Base-by-base conservation (phyloP, 2,113 vertebrate species). In the Mastomys coucha region DNA sequence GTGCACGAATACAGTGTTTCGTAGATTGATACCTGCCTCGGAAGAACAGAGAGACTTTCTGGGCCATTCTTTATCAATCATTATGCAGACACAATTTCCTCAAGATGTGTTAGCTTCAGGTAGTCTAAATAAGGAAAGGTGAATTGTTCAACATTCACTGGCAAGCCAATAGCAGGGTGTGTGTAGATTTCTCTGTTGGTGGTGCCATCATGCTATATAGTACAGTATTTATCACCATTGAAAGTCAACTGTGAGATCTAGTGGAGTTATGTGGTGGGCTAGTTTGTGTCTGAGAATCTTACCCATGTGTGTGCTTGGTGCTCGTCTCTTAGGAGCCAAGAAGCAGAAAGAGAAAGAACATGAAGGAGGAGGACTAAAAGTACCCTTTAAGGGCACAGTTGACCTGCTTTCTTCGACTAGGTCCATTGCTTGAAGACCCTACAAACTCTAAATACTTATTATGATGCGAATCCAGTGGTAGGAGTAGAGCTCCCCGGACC, bases 1-100 rank as follows among this genome's bases (percentile, higher is more conserved):
- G 49, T 80, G 49, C 17, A 22, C 76, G 88, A 94, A 88, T 78
- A 75, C 91, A 88, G 22, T 58, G 2, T 95, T 89, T 95, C n/a
- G 78, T 42, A 2, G 31, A 86, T 80, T 53, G 60, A 70, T 33
- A 36, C 65, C 39, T 75, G 87, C 63, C 72, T 89, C 56, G 60
- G 53, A 42, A 53, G 82, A 97, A 77, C 26, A 90, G 60, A 45
- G 36, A 51, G 63, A 84, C 39, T 89, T 77, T 92, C 81, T 3
- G 45, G 65, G 73, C 22, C 76, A 19, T 82, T 90, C n/a, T 42
- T 65, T 67, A 78, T 77, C 20, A 77, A 39, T 49, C 69, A n/a
- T 91, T 89, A 56, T 53, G 13, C 5, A 84, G 8, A 9, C 28
- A 51, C 76, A 14, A 67, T 94, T 92, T 86, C 49, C 22, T 72